These are phyloP conservation scores for Dicaeum eximium DNA, from an alignment of 2,113 vertebrate species.

Conservation along the genomic window DNA sequence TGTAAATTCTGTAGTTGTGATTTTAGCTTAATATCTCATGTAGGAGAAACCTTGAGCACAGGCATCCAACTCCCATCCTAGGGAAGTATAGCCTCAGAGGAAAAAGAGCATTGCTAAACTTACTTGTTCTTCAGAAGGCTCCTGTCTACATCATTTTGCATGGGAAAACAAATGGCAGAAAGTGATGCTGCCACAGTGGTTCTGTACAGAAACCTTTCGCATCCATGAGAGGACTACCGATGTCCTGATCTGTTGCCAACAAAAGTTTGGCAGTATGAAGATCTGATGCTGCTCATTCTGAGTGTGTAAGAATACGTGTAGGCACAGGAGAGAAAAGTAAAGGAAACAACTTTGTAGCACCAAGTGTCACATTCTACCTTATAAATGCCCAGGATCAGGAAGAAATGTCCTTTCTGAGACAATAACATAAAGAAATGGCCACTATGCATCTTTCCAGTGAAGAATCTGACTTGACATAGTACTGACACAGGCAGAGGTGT, in stretches of 20 bases:
- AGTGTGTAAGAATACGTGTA: neutral
- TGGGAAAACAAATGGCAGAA: neutral
- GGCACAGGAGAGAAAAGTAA: neutral
- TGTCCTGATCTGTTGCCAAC: neutral
- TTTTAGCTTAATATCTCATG: neutral
- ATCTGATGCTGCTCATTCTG: neutral
- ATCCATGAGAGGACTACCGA: neutral
- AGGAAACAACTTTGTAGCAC: neutral
- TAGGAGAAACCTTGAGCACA: neutral
- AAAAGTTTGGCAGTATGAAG: neutral
- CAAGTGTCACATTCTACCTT: neutral
- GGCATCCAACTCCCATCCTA: neutral
- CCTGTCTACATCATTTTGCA: neutral
- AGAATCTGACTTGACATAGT: neutral
- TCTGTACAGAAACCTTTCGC: neutral
- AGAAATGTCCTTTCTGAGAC: neutral
- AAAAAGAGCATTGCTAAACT: neutral
- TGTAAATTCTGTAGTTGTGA: neutral
- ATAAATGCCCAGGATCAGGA: neutral
- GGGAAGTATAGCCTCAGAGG: neutral
- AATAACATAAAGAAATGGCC: neutral
- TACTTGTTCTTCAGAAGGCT: neutral
- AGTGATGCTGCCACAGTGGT: neutral
- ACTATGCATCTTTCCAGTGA: neutral
- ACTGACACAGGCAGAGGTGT: rapidly evolving